phyloP scores from a whole-genome alignment of 2,888 invertebrate species.

The Pharmacophagus antenor region DNA sequence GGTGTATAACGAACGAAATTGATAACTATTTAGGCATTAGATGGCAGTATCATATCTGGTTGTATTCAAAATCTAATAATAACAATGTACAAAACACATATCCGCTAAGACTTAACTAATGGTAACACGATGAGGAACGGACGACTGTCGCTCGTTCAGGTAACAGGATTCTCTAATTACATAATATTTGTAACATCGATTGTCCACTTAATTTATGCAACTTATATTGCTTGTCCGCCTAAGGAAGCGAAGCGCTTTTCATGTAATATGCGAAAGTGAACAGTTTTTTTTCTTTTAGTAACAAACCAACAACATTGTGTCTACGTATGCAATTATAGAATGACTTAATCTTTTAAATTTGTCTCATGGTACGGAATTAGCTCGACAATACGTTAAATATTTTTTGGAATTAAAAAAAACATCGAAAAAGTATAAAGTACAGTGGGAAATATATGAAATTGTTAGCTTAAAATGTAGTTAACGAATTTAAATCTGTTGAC shows the following conservation, averaged over 20 bases:
- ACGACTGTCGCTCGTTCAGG: constrained; percentile 74
- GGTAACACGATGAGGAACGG: constrained; percentile 79
- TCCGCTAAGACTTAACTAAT: constrained; percentile 74
- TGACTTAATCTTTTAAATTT: too few species aligned
- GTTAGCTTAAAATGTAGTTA: constrained; percentile 2
- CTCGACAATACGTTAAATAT: neutral
- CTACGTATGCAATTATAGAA: too few species aligned
- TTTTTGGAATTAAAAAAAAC: neutral
- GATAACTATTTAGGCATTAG: constrained; percentile 78
- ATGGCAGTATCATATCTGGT: constrained; percentile 80
- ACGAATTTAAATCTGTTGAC: constrained; percentile 18
- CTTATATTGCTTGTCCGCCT: constrained; percentile 32
- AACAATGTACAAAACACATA: constrained; percentile 72
- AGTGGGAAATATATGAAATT: neutral
- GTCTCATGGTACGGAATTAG: too few species aligned
- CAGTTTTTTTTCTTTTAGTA: neutral
- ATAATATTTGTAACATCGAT: constrained; percentile 33
- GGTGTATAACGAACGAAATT: constrained; percentile 61
- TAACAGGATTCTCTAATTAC: constrained; percentile 61
- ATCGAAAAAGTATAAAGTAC: neutral
- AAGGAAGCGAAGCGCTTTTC: constrained; percentile 19
- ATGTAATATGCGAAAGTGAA: constrained; percentile 15
- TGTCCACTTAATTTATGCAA: constrained; percentile 38
- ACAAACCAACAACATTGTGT: constrained; percentile 22
- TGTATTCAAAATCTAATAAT: constrained; percentile 66